A percentile compares a stretch with the other conserved stretches of the same genome.
phyloP scores from a whole-genome alignment of 2,888 invertebrate genomes.

The Himalopsyche tibetana region DNA sequence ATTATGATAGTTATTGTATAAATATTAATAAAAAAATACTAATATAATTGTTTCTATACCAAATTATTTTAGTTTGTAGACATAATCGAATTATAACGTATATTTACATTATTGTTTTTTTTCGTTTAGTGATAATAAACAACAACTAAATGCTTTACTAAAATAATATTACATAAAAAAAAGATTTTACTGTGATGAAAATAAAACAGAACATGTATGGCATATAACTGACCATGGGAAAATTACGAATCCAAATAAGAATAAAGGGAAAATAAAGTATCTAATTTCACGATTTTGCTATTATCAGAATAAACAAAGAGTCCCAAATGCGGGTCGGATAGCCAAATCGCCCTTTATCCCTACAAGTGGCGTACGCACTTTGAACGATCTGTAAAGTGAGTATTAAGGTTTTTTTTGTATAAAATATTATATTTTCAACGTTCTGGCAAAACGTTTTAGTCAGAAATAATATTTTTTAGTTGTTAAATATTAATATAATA shows the following conservation, averaged over 20 bases:
- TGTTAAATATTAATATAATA: too few species aligned
- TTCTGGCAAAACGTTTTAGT: too few species aligned
- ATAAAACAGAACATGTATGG: neutral
- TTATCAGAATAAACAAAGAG: constrained; percentile 40
- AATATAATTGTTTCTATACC: too few species aligned
- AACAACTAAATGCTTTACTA: neutral
- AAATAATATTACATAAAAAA: neutral
- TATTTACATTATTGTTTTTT: neutral
- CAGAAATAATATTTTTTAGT: too few species aligned
- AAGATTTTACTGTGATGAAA: neutral
- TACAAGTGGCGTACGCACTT: constrained; percentile 8
- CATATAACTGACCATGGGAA: neutral
- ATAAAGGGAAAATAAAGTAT: constrained; percentile 7
- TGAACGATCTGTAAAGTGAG: neutral
- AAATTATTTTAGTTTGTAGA: too few species aligned
- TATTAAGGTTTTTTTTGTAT: neutral
- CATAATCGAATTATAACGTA: too few species aligned
- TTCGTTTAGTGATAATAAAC: neutral
- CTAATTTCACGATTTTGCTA: constrained; percentile 42
- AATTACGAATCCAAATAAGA: constrained; percentile 2
- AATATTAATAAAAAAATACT: too few species aligned
- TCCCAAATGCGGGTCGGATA: constrained; percentile 38
- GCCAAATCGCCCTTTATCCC: constrained; percentile 22
- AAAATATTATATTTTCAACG: too few species aligned
- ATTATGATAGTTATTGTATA: too few species aligned